Evolutionary conservation across 2,888 invertebrate species (phyloP), one percentile per base, ranked within the genome.

Genomic region (Trypoxylon attenuatum): DNA sequence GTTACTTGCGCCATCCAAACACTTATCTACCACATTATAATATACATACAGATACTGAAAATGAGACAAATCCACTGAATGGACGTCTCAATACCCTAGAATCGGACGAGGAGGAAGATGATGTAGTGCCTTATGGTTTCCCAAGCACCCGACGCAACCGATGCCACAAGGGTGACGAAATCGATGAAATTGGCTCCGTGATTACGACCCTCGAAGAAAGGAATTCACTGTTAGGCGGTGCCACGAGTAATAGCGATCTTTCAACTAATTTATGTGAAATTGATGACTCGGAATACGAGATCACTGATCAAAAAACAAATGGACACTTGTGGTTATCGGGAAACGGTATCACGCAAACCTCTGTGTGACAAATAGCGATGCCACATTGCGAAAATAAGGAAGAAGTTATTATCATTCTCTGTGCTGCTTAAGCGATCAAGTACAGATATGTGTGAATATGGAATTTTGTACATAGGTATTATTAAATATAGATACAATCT

Each of bases 221-320:
- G 70, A 91, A 94, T 87, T 94, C 94, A 43, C 88, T 94, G 78
- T 89, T 94, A 73, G 94, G 92, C 70, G 92, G 91, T 69, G 89
- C 89, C 46, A 90, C 89, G 10, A 96, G 96, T 78, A 92, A 93
- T 87, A 96, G 96, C 88, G 95, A 96, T 88, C 89, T 96, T 77
- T 96, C 96, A 52, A 93, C 94, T 52, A 93, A 93, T 86, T 90
- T 97, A 71, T 97, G 97, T 89, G 97, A 97, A 89, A 96, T 97
- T 82, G 96, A 96, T 88, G 95, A 95, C 88, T 94, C 94, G 43
- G 95, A 95, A 85, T 92, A 91, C 81, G 94, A 94, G 87, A 87
- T 88, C 66, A 78, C 85, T 67, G 87, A 88, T 61, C 84, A 84
- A 60, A 87, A 87, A 74, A 86, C 79, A 67, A 85, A 86, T 68